Evolutionary conservation across 2,113 vertebrate genomes (phyloP).

Genomic region (Oncorhynchus nerka): DNA sequence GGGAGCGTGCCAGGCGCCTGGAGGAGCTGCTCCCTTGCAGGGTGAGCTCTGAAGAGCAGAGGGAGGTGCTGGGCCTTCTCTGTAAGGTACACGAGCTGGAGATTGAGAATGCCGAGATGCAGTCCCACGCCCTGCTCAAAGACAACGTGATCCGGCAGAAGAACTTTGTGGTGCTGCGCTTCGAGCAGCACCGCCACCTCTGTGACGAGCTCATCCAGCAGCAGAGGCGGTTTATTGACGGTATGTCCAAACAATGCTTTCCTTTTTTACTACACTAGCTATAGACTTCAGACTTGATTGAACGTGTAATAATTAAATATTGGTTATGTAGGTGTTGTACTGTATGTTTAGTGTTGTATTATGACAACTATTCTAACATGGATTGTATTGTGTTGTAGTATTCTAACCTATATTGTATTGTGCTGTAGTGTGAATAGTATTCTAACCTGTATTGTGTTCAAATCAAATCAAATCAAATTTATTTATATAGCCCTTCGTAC

Average conservation of each 20-base stretch:
- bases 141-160: slow-evolving; percentile 82
- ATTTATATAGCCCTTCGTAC: too few relatives aligned
- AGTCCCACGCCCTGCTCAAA: slow-evolving; percentile 78
- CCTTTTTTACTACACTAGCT: background rate
- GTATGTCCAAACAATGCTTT: slow-evolving; percentile 59
- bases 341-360: background rate
- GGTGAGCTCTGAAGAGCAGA: slow-evolving; percentile 81
- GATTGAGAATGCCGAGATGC: slow-evolving; percentile 80
- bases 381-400: background rate
- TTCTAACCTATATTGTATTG: background rate
- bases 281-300: background rate
- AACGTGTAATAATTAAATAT: background rate
- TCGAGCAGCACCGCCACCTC: slow-evolving; percentile 79
- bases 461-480: too few relatives aligned
- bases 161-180: slow-evolving; percentile 73
- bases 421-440: background rate
- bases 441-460: too few relatives aligned
- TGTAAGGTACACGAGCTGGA: slow-evolving; percentile 86
- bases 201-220: slow-evolving; percentile 87
- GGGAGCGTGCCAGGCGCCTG: slow-evolving; percentile 63
- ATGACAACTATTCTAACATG: background rate
- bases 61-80: slow-evolving; percentile 82
- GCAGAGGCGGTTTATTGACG: slow-evolving; percentile 82
- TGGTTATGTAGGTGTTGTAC: background rate
- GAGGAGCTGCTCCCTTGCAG: slow-evolving; percentile 78